A percentile compares a stretch with the other conserved stretches of the same genome.
phyloP scores from a whole-genome alignment of 2,888 invertebrate genomes.

The Amitus sp. region DNA sequence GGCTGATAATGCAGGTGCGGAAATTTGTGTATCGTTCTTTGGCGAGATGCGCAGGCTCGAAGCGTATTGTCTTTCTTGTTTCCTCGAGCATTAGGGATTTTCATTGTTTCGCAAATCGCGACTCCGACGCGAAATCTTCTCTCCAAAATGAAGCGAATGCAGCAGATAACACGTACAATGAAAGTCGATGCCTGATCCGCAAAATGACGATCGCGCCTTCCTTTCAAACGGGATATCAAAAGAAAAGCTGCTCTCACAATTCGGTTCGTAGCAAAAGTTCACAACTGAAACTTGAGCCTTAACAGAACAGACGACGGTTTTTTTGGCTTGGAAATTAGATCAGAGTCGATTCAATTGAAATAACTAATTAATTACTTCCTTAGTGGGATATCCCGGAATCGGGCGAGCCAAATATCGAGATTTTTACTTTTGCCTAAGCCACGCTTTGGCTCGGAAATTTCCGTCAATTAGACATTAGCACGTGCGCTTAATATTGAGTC shows the following conservation, averaged over 20 bases:
- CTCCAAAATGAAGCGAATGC: constrained; percentile 37
- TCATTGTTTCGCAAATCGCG: constrained; percentile 47
- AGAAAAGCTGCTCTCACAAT: not conserved
- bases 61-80: constrained; percentile 34
- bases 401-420: too few relatives aligned
- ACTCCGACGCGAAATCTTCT: constrained; percentile 34
- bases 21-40: constrained; percentile 4
- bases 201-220: constrained; percentile 33
- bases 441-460: too few relatives aligned
- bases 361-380: too few relatives aligned
- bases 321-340: too few relatives aligned
- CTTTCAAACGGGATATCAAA: constrained; percentile 24
- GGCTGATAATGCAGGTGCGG: constrained; percentile 5
- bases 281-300: too few relatives aligned
- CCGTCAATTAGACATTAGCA: too few relatives aligned
- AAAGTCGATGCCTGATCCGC: constrained; percentile 35
- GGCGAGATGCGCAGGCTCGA: constrained; percentile 26
- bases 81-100: constrained; percentile 32
- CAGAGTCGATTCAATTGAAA: too few relatives aligned
- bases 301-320: too few relatives aligned
- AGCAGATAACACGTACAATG: constrained; percentile 38
- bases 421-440: too few relatives aligned
- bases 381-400: too few relatives aligned
- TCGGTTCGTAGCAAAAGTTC: too few relatives aligned
- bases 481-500: too few relatives aligned